phyloP scores from a whole-genome alignment of 2,113 vertebrate species.

The Potamarius usumacintae region DNA sequence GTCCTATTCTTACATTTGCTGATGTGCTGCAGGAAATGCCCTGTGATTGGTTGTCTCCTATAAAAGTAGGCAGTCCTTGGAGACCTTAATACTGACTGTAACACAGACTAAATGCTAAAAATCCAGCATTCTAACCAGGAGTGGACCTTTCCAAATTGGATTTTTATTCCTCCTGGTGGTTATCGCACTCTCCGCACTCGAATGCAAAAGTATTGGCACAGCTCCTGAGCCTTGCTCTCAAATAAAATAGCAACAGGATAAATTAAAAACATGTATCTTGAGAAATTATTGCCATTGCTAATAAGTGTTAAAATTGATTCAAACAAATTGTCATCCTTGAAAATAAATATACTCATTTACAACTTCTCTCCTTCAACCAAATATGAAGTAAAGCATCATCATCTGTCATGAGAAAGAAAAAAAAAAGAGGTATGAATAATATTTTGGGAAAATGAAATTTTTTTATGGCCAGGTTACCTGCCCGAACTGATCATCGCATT shows the following conservation, averaged over 20 bases:
- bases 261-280: neutral
- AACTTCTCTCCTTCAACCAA: no score
- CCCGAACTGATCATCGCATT: no score
- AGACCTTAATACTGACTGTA: neutral
- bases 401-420: neutral
- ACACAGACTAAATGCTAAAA: neutral
- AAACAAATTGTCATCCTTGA: neutral
- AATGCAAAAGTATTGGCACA: neutral
- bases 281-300: neutral
- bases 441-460: neutral
- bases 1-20: neutral
- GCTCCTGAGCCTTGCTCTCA: neutral
- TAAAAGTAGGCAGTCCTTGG: neutral
- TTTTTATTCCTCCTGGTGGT: neutral
- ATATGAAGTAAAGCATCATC: neutral
- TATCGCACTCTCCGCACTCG: neutral
- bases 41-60: neutral
- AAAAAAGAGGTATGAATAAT: neutral
- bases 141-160: neutral
- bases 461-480: no score
- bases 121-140: no score
- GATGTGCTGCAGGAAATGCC: no score
- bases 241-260: neutral
- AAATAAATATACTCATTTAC: no score
- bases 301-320: neutral